Percentiles rank a stretch among this genome's conserved stretches.
Evolutionary conservation across 92 coral and sea anemone species (phyloP).

Genomic region (Anthopleura xanthogrammica): DNA sequence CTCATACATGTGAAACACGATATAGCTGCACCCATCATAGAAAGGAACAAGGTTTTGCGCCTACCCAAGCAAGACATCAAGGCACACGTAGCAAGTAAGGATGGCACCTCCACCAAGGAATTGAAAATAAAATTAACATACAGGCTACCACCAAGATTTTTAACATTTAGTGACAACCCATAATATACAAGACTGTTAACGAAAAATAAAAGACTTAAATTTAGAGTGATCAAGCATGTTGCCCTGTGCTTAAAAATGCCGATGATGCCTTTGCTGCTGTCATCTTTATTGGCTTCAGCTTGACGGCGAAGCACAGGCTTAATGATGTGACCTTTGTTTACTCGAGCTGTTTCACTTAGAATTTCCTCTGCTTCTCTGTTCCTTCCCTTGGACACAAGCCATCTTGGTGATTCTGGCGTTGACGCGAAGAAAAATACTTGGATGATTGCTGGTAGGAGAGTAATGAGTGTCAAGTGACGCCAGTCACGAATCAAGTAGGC

Average conservation of each 20-base stretch:
- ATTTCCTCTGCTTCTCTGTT: slow-evolving; percentile 76
- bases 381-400: slow-evolving; percentile 79
- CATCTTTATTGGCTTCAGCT: slow-evolving; percentile 2
- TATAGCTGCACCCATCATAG: slow-evolving; percentile 72
- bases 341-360: slow-evolving; percentile 57
- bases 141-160: slow-evolving; percentile 90
- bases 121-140: slow-evolving; percentile 78
- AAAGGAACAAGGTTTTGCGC: slow-evolving; percentile 69
- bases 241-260: slow-evolving; percentile 71
- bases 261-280: slow-evolving; percentile 47
- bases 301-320: slow-evolving; percentile 18
- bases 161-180: slow-evolving; percentile 86
- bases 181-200: slow-evolving; percentile 90
- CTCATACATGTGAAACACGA: slow-evolving; percentile 78
- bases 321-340: slow-evolving; percentile 44
- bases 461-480: slow-evolving; percentile 60
- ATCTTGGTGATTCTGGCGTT: slow-evolving; percentile 87
- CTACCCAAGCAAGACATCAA: slow-evolving; percentile 71
- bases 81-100: slow-evolving; percentile 51
- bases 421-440: slow-evolving; percentile 45
- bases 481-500: slow-evolving; percentile 77
- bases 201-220: slow-evolving; percentile 72
- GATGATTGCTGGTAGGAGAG: slow-evolving; percentile 60
- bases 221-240: slow-evolving; percentile 56
- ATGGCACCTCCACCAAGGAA: slow-evolving; percentile 80